Evolutionary conservation across 2,797 vertebrate species (phyloP).

Genomic region (Hozukius guyotensis): DNA sequence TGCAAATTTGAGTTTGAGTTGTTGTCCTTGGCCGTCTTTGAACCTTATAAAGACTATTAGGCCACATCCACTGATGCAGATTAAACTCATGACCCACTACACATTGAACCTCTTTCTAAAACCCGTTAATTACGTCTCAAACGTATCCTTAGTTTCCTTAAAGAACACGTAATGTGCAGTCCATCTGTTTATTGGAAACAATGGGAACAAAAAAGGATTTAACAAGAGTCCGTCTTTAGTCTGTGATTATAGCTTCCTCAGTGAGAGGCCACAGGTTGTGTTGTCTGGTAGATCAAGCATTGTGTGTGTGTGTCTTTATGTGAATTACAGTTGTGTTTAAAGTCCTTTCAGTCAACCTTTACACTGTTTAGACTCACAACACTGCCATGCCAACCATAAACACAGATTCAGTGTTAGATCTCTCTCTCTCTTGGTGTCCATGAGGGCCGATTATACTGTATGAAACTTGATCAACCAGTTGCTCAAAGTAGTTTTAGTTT

Average conservation of each 20-base stretch:
- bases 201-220: conserved; percentile 1
- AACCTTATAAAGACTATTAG: conserved; percentile 14
- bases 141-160: not conserved
- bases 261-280: conserved; percentile 20
- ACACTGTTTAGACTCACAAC: conserved; percentile 46
- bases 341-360: conserved; percentile 26
- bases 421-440: not conserved
- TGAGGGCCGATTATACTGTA: not conserved
- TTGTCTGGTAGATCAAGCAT: not conserved
- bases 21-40: not conserved
- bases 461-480: not conserved
- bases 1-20: not conserved
- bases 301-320: not conserved
- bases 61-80: conserved; percentile 10
- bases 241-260: conserved; percentile 23
- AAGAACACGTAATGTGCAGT: not conserved
- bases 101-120: not conserved
- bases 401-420: not conserved
- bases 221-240: not conserved
- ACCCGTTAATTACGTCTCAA: not conserved
- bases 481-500: not conserved
- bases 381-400: conserved; percentile 40
- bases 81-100: conserved; percentile 24
- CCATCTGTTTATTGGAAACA: not conserved
- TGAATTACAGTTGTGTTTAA: conserved; percentile 24